Conservation (phyloP, 2,797 vertebrate genomes). For the Champsocephalus esox region DNA sequence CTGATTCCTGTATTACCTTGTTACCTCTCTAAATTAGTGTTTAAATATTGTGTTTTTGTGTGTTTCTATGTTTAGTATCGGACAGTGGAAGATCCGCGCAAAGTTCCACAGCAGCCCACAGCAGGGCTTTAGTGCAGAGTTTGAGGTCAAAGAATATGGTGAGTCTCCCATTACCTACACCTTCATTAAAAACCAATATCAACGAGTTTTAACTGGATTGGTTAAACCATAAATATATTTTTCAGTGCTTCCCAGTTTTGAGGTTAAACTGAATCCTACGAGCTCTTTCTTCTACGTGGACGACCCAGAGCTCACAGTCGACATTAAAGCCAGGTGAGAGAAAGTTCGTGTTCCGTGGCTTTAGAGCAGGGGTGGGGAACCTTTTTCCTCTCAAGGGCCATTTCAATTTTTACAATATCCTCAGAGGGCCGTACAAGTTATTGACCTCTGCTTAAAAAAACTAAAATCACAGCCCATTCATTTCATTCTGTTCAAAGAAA, state of each 20-base stretch:
- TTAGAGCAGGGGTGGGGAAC: background rate
- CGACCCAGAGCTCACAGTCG: conserved; percentile 38
- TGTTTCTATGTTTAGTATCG: conserved; percentile 73
- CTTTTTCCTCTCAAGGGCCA: too few species aligned
- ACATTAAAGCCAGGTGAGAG: conserved; percentile 77
- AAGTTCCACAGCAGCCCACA: conserved; percentile 81
- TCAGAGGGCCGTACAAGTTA: too few species aligned
- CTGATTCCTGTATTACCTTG: too few species aligned
- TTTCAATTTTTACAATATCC: too few species aligned
- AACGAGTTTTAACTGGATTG: background rate
- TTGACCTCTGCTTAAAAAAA: too few species aligned
- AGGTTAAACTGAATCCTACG: conserved; percentile 65
- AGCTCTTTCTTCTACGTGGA: conserved; percentile 76
- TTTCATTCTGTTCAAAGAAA: too few species aligned
- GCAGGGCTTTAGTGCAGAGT: conserved; percentile 81
- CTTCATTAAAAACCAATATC: background rate
- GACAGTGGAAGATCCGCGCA: conserved; percentile 85
- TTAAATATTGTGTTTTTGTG: background rate
- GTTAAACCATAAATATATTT: background rate
- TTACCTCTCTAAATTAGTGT: background rate
- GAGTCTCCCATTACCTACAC: conserved; percentile 1
- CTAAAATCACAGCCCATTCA: too few species aligned
- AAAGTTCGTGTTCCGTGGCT: background rate
- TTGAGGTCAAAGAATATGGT: conserved; percentile 94
- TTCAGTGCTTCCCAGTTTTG: conserved; percentile 83